These are phyloP conservation scores for Morone chrysops DNA, from an alignment of 2,113 vertebrate species.

Conservation along the genomic window DNA sequence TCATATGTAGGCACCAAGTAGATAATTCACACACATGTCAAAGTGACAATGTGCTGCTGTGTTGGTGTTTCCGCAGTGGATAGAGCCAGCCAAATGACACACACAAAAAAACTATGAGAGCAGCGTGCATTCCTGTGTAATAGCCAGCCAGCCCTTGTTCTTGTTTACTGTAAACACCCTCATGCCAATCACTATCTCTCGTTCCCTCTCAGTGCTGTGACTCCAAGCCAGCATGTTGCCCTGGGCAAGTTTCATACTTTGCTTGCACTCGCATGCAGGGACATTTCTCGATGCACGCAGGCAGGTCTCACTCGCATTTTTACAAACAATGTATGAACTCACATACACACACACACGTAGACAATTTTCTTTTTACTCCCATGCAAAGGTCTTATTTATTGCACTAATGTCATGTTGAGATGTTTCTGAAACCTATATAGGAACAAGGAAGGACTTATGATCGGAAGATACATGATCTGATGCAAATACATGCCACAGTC, in stretches of 20 bases:
- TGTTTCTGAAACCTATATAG: constrained; percentile 19
- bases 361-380: neutral
- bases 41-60: constrained; percentile 26
- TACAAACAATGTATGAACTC: neutral
- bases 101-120: constrained; percentile 48
- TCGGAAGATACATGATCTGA: constrained; percentile 19
- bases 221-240: constrained; percentile 57
- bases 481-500: neutral
- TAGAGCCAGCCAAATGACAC: constrained; percentile 15
- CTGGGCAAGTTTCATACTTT: constrained; percentile 52
- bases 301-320: neutral
- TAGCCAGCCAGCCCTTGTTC: constrained; percentile 64
- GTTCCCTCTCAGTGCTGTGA: constrained; percentile 46
- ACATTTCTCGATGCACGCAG: constrained; percentile 24
- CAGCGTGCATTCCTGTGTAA: constrained; percentile 76
- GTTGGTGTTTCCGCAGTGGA: constrained; percentile 26
- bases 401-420: neutral
- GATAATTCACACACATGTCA: constrained; percentile 45
- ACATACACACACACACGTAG: constrained; percentile 25
- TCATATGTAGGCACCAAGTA: constrained; percentile 20
- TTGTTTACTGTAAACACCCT: constrained; percentile 80
- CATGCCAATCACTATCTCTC: constrained; percentile 70
- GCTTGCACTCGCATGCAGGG: constrained; percentile 54
- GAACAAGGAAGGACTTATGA: constrained; percentile 25
- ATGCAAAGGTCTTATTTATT: constrained; percentile 4